phyloP scores from a whole-genome alignment of 2,888 invertebrate species.

The Drosophila villosipedis region DNA sequence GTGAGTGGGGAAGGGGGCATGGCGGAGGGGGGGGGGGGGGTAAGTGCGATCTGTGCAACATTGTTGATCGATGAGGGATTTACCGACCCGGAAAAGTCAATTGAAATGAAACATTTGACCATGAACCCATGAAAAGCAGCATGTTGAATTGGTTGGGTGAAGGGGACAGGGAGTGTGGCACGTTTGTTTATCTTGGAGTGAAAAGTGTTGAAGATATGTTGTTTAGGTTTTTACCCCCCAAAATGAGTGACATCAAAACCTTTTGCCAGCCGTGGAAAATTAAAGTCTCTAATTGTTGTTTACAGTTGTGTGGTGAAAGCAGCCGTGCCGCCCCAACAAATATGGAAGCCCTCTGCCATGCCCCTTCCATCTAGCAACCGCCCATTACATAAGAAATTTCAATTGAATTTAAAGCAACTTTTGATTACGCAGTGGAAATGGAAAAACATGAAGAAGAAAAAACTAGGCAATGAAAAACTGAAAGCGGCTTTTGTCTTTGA shows the following conservation, averaged over 20 bases:
- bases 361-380: slow-evolving; percentile 14
- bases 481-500: slow-evolving; percentile 67
- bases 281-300: slow-evolving; percentile 68
- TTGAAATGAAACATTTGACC: slow-evolving; percentile 67
- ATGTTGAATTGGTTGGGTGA: not conserved
- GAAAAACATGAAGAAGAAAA: slow-evolving; percentile 33
- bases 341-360: slow-evolving; percentile 18
- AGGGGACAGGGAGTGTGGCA: not conserved
- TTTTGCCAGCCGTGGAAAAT: slow-evolving; percentile 34
- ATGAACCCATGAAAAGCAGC: slow-evolving; percentile 36
- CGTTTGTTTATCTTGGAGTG: slow-evolving; percentile 57
- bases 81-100: slow-evolving; percentile 54
- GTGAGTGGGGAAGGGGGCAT: not conserved
- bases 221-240: slow-evolving; percentile 43
- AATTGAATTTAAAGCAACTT: slow-evolving; percentile 56
- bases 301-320: slow-evolving; percentile 65
- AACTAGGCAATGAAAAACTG: slow-evolving; percentile 32
- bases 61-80: slow-evolving; percentile 61
- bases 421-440: slow-evolving; percentile 53
- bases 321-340: slow-evolving; percentile 40
- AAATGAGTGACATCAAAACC: slow-evolving; percentile 28
- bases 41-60: slow-evolving; percentile 23
- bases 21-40: not conserved
- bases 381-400: slow-evolving; percentile 59
- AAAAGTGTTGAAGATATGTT: slow-evolving; percentile 71